Conservation (phyloP, 2,113 vertebrate genomes). For the Callipepla californica region DNA sequence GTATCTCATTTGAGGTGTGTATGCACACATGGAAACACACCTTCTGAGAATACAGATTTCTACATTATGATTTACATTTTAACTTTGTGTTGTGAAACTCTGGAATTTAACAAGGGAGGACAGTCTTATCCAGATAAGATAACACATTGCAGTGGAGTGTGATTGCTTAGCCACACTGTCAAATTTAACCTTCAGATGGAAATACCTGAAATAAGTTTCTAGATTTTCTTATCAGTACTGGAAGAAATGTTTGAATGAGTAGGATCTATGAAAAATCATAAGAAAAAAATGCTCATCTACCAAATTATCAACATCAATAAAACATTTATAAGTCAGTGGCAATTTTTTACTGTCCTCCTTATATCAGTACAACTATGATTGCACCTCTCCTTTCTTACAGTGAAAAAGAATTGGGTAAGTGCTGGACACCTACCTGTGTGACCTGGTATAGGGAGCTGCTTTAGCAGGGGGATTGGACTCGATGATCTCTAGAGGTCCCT, state of each 20-base stretch:
- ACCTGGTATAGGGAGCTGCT: too few species aligned
- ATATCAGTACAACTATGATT: background rate
- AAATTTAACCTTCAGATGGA: background rate
- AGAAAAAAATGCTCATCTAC: background rate
- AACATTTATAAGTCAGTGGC: background rate
- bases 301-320: background rate
- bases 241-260: background rate
- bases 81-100: background rate
- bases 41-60: background rate
- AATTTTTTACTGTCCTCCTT: background rate
- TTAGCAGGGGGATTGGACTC: too few species aligned
- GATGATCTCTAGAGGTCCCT: too few species aligned
- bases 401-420: background rate
- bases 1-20: background rate
- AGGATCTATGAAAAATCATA: background rate
- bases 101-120: background rate
- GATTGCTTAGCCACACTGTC: background rate
- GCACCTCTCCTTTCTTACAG: background rate
- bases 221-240: background rate
- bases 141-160: background rate
- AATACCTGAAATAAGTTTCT: background rate
- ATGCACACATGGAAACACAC: rapidly evolving
- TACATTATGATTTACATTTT: background rate
- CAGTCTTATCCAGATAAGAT: background rate
- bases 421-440: too few species aligned